Evolutionary conservation across 2,888 invertebrate species (phyloP).

Genomic region (Matsumyia berberina): DNA sequence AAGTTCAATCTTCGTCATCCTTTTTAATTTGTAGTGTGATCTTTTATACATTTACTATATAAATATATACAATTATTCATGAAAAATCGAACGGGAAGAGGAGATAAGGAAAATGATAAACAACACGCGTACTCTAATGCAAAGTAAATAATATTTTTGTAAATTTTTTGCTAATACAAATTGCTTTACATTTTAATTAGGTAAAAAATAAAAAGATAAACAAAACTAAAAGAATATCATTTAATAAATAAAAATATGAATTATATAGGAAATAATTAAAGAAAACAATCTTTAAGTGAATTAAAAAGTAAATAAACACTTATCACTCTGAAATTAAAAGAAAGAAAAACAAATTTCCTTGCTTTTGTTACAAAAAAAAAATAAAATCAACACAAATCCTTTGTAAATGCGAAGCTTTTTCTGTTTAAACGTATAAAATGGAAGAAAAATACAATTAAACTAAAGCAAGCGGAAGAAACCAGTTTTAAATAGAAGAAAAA

Average conservation of each 20-base stretch:
- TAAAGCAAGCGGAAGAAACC: slow-evolving; percentile 36
- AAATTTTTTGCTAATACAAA: slow-evolving; percentile 77
- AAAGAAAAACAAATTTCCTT: slow-evolving; percentile 59
- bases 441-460: slow-evolving; percentile 16
- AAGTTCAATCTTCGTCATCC: slow-evolving; percentile 10
- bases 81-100: slow-evolving; percentile 55
- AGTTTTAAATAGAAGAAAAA: slow-evolving; percentile 37
- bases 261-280: slow-evolving; percentile 61
- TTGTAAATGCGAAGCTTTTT: slow-evolving; percentile 71
- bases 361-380: slow-evolving; percentile 63
- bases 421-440: slow-evolving; percentile 17
- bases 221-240: slow-evolving; percentile 59
- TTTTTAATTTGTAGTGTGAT: slow-evolving; percentile 67
- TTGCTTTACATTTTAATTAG: slow-evolving; percentile 76
- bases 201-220: slow-evolving; percentile 55
- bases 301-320: slow-evolving; percentile 58
- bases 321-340: slow-evolving; percentile 60
- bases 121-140: slow-evolving; percentile 69
- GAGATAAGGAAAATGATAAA: slow-evolving; percentile 43
- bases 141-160: slow-evolving; percentile 77
- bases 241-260: slow-evolving; percentile 69
- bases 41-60: slow-evolving; percentile 63
- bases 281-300: slow-evolving; percentile 39
- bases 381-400: slow-evolving; percentile 47
- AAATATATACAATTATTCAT: slow-evolving; percentile 70